Base-by-base conservation (phyloP, 2,113 vertebrate genomes). In the Oncorhynchus gorbuscha region DNA sequence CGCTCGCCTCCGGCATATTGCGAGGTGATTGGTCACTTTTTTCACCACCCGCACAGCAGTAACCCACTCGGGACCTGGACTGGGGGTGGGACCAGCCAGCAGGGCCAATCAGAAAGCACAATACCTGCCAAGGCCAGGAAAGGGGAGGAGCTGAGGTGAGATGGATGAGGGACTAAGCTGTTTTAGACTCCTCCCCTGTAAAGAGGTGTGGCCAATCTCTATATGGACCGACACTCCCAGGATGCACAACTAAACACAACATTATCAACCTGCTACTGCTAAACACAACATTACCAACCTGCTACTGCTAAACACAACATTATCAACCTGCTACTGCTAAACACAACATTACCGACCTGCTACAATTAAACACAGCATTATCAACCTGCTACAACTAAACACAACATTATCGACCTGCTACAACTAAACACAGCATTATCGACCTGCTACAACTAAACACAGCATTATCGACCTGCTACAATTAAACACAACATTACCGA, bases 1-100 rank as follows among this genome's bases (percentile, higher is more conserved):
- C 96, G 95, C 61, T 96, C 97, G 1, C 97, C 97, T 13, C 97
- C 97, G 0, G 94, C 97, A 0, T 99, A 99, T 94, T 98, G 95
- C n/a, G 97, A 99, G 92, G 97, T 97, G 88, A 96, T 97, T 94
- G 95, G 97, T 81, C 95, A 13, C 79, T 95, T 96, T 94, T 96
- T 96, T 94, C 94, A 96, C 85, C 96, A 97, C 95, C 97, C 97
- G 96, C 97, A 97, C 93, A 95, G 95, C 94, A 94, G 94, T 85
- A 87, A 92, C 49, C 88, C 87, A 3, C n/a, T 3, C 78, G 88
- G 89, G 88, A 70, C 77, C 49, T 85, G 80, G 26, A 59, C 35
- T 1, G 79, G 77, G 72, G 86, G 81, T 90, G 93, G 94, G 92
- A 94, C 93, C 26, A 93, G 94, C 90, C 95, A 94, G 89, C 95